phyloP scores from a whole-genome alignment of 2,888 invertebrate species.

The Camponotus fellah region DNA sequence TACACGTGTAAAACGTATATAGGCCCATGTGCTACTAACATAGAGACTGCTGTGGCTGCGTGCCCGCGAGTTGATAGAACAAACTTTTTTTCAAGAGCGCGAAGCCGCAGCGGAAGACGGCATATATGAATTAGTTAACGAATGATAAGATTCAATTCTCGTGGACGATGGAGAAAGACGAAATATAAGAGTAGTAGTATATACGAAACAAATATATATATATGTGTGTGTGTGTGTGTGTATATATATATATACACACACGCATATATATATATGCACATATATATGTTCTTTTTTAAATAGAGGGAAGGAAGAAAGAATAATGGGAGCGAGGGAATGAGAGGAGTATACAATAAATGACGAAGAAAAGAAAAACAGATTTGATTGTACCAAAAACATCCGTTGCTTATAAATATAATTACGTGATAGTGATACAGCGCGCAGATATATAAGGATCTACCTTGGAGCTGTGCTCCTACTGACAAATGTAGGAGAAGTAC shows the following conservation, averaged over 20 bases:
- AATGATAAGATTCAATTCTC: conserved; percentile 77
- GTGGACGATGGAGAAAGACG: conserved; percentile 59
- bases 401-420: conserved; percentile 85
- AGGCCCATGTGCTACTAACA: conserved; percentile 79
- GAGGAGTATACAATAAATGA: conserved; percentile 81
- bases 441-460: conserved; percentile 83
- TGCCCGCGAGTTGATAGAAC: conserved; percentile 74
- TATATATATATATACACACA: background rate
- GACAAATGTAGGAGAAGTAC: conserved; percentile 78
- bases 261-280: background rate
- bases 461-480: conserved; percentile 85
- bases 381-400: conserved; percentile 86
- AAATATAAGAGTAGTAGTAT: conserved; percentile 41
- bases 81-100: conserved; percentile 79
- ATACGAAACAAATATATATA: conserved; percentile 73
- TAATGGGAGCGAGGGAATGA: conserved; percentile 72
- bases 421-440: conserved; percentile 84
- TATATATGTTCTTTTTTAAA: conserved; percentile 49
- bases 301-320: conserved; percentile 69
- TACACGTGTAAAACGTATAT: conserved; percentile 70
- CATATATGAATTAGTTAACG: conserved; percentile 70
- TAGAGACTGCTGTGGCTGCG: conserved; percentile 80
- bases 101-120: conserved; percentile 57
- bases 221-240: background rate
- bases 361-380: conserved; percentile 70